Evolutionary conservation across 2,888 invertebrate species (phyloP), one percentile per base, ranked within the genome.

Genomic region (Pristionchus fissidentatus): DNA sequence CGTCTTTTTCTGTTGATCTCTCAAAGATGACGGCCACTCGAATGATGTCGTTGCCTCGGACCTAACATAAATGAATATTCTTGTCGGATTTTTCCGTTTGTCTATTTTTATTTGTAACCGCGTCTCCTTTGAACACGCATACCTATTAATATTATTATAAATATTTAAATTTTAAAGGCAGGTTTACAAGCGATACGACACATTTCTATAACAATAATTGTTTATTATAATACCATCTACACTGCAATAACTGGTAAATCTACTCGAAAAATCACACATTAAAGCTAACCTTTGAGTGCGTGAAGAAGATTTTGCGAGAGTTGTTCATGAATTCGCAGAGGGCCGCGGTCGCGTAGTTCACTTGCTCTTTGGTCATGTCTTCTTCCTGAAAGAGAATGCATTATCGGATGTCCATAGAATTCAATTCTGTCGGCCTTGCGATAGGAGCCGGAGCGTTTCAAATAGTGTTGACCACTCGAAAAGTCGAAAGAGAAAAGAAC

Each of bases 291-390:
- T n/a, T 43, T 15, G 88, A 84, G 41, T 84, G 82, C 2, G 88
- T 88, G 55, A 88, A 66, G 62, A 85, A 66, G 32, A 88, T 55
- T 46, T 85, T 83, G 70, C 78, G 78, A 3, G 86, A 85, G 35
- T 82, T 38, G 83, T 88, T 88, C 26, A 88, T 75, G 83, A 83
- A 84, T 38, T 84, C 77, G 75, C 84, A 85, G 32, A 88, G 82
- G 7, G 73, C 73, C 19, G 26, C 52, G 0, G 88, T 88, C 60
- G 79, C 43, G n/a, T 52, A 66, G 73, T 88, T 86, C 32, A 83
- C 78, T 38, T 81, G 79, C 22, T 82, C 66, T 35, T 82, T 29
- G 19, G 57, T n/a, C 62, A 82, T 70, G n/a, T 82, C 84, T 10
- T 13, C 29, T 29, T 85, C 85, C 85, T 85, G 57, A 70, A 43